Conservation (phyloP, 2,797 vertebrate genomes). For the Bothrops alternatus region DNA sequence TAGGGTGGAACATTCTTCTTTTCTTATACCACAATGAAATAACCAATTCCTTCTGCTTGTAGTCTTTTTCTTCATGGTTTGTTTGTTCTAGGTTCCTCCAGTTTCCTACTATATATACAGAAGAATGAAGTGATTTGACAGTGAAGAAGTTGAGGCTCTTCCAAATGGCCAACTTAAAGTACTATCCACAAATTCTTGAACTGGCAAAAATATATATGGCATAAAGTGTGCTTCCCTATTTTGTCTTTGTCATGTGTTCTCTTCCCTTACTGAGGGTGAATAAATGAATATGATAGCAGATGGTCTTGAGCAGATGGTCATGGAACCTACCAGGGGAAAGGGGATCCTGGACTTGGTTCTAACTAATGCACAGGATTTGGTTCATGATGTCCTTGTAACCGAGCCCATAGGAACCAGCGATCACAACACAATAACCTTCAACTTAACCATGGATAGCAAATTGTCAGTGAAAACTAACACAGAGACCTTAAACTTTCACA, state of each 20-base stretch:
- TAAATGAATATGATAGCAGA: background rate
- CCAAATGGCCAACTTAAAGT: background rate
- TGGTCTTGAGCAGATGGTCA: too few species aligned
- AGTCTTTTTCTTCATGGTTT: background rate
- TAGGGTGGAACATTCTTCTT: background rate
- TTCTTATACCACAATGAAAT: background rate
- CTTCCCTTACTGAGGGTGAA: background rate
- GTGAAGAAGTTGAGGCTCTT: background rate
- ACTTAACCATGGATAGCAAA: too few species aligned
- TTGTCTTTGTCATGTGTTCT: background rate
- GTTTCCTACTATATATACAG: too few species aligned
- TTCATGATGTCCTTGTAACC: too few species aligned
- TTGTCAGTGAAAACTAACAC: too few species aligned
- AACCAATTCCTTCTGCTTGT: background rate
- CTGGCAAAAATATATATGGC: background rate
- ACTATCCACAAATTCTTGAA: background rate
- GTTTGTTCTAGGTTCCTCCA: too few species aligned
- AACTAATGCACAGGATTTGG: too few species aligned
- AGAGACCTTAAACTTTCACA: too few species aligned
- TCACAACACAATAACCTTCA: too few species aligned
- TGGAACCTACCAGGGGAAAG: too few species aligned
- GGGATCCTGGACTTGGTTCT: too few species aligned
- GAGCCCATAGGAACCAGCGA: too few species aligned
- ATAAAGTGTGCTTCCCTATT: background rate
- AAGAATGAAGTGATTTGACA: background rate